Percentiles rank a stretch among this genome's conserved stretches.
phyloP scores from a whole-genome alignment of 2,113 vertebrate genomes.

The Ovis aries region DNA sequence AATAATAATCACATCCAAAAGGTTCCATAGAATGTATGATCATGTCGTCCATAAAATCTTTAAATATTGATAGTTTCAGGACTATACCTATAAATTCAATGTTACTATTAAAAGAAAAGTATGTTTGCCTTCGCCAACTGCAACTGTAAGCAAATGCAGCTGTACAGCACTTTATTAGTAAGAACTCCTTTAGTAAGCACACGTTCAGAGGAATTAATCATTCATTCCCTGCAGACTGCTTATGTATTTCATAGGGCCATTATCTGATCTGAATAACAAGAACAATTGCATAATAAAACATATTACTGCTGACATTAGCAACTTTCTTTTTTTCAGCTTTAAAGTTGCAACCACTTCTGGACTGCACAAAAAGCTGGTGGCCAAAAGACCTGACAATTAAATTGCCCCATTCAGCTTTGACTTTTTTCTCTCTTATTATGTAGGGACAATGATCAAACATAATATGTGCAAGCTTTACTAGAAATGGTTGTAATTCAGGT shows the following conservation, averaged over 20 bases:
- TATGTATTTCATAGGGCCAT: constrained; percentile 80
- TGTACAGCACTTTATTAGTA: constrained; percentile 75
- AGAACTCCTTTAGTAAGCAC: constrained; percentile 79
- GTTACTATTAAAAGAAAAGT: constrained; percentile 54
- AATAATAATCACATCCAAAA: constrained; percentile 14
- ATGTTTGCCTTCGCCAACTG: constrained; percentile 63
- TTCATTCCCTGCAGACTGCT: constrained; percentile 80
- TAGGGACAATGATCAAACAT: constrained; percentile 21
- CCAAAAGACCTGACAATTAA: constrained; percentile 27
- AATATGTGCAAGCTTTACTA: constrained; percentile 12
- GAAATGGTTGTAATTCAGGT: constrained; percentile 36
- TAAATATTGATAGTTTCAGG: constrained; percentile 52
- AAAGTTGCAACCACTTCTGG: constrained; percentile 64
- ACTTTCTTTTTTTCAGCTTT: constrained; percentile 75
- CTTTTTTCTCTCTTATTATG: constrained; percentile 21
- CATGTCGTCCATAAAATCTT: constrained; percentile 38
- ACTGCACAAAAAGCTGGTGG: constrained; percentile 52
- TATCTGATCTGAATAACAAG: constrained; percentile 83
- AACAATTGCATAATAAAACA: constrained; percentile 83
- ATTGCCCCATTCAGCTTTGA: constrained; percentile 14
- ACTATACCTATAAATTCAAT: constrained; percentile 25
- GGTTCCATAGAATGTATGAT: constrained; percentile 34
- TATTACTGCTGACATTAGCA: constrained; percentile 80
- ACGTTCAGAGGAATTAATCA: constrained; percentile 81
- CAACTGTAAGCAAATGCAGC: constrained; percentile 75